Conservation (phyloP, 1,140 invertebrate species). For the Carposina sasakii region DNA sequence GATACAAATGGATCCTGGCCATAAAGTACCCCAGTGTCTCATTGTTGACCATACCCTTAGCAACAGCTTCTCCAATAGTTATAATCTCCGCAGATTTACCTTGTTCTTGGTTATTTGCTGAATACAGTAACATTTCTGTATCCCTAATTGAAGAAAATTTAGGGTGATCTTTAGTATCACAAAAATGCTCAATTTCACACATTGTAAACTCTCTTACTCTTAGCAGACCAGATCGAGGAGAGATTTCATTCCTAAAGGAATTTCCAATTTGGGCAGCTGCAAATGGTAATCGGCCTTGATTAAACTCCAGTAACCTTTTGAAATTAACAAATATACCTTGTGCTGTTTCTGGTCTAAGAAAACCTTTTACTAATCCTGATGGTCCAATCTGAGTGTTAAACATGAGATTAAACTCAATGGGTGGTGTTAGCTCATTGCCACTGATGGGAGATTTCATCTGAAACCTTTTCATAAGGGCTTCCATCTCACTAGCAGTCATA, state of each 20-base stretch:
- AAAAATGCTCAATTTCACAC: conserved; percentile 99
- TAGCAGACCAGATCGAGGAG: conserved; percentile 96
- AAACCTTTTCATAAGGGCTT: conserved; percentile 85
- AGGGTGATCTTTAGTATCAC: conserved; percentile 95
- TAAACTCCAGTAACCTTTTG: conserved; percentile 96
- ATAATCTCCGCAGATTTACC: conserved; percentile 83
- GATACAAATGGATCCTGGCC: conserved; percentile 93
- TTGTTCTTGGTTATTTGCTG: conserved; percentile 97
- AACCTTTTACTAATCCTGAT: conserved; percentile 94
- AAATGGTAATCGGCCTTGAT: conserved; percentile 97
- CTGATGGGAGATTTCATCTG: conserved; percentile 96
- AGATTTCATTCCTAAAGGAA: conserved; percentile 99
- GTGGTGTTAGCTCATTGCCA: conserved; percentile 94
- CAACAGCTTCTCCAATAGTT: conserved; percentile 86
- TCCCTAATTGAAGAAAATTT: conserved; percentile 90
- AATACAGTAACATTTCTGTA: conserved; percentile 87
- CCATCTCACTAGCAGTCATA: conserved; percentile 90
- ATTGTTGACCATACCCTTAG: conserved; percentile 92
- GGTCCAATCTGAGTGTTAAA: conserved; percentile 98
- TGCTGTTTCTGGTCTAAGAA: conserved; percentile 96
- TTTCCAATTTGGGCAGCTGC: conserved; percentile 99
- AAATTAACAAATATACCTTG: conserved; percentile 99
- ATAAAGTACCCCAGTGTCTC: conserved; percentile 99
- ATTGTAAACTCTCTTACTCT: conserved; percentile 99
- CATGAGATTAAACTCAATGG: conserved; percentile 99